A percentile compares a stretch with the other conserved stretches of the same genome.
Evolutionary conservation across 2,888 invertebrate genomes (phyloP).

Genomic region (Napeogenes sylphis): DNA sequence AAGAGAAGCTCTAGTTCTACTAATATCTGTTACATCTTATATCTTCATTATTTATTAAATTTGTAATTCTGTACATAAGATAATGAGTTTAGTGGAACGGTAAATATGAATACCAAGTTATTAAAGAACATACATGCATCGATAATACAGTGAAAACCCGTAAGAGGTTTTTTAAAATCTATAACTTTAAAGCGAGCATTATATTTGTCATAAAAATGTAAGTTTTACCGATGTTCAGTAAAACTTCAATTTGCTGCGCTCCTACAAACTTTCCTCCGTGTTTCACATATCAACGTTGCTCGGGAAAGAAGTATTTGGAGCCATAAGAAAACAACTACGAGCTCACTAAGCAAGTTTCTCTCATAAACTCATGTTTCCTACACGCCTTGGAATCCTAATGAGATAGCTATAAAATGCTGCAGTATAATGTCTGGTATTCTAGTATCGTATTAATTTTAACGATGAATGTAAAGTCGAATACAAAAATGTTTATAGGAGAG

Average conservation of each 20-base stretch:
- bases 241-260: conserved; percentile 34
- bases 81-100: too few relatives aligned
- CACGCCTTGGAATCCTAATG: conserved; percentile 35
- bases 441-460: conserved; percentile 43
- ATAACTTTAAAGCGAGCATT: conserved; percentile 24
- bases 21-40: too few relatives aligned
- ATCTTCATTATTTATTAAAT: too few relatives aligned
- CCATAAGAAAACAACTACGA: conserved; percentile 32
- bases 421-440: conserved; percentile 31
- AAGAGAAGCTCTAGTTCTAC: too few relatives aligned
- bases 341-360: conserved; percentile 30
- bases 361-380: conserved; percentile 36
- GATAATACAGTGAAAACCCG: too few relatives aligned
- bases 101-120: too few relatives aligned
- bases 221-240: conserved; percentile 23
- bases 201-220: conserved; percentile 26
- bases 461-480: conserved; percentile 37
- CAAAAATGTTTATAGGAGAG: conserved; percentile 48
- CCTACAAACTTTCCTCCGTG: conserved; percentile 30
- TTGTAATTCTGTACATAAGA: too few relatives aligned
- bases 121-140: conserved; percentile 8
- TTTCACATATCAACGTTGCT: conserved; percentile 34
- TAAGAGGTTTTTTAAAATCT: conserved; percentile 14
- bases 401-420: conserved; percentile 36
- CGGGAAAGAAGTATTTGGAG: conserved; percentile 28